phyloP scores from a whole-genome alignment of 2,797 vertebrate genomes.

The Phoxinus dragarum region DNA sequence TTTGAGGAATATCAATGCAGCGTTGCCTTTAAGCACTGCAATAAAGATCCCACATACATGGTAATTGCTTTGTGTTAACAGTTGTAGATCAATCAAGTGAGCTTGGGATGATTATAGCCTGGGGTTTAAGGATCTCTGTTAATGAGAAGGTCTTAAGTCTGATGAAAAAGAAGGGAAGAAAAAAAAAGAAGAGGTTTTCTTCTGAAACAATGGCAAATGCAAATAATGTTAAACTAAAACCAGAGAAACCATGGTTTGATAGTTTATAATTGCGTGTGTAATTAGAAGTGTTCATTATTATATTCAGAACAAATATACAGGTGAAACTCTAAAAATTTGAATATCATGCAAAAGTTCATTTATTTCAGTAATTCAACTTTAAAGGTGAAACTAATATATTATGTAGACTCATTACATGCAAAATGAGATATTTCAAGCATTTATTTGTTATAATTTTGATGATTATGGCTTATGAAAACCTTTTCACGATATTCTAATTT shows the following conservation, averaged over 20 bases:
- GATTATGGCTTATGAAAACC: no score
- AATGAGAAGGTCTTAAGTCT: constrained; percentile 11
- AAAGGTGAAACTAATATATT: no score
- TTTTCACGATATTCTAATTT: no score
- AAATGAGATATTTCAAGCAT: no score
- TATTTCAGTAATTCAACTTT: no score
- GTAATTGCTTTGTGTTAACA: not conserved
- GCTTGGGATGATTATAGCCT: not conserved
- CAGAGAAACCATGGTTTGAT: not conserved
- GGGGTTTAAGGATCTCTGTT: not conserved
- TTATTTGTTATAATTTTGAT: no score
- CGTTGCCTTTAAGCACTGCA: not conserved
- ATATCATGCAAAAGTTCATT: no score
- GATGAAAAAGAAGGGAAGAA: not conserved
- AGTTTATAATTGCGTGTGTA: not conserved
- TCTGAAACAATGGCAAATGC: not conserved
- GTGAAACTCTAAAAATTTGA: no score
- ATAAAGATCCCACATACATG: not conserved
- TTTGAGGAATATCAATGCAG: constrained; percentile 7
- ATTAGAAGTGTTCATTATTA: not conserved
- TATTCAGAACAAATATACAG: no score
- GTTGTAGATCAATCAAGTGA: constrained; percentile 31
- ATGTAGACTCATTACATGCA: no score
- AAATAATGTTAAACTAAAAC: not conserved
- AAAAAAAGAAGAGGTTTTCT: not conserved